Evolutionary conservation across 1,140 invertebrate genomes (phyloP).

Genomic region (Diuraphis noxia): DNA sequence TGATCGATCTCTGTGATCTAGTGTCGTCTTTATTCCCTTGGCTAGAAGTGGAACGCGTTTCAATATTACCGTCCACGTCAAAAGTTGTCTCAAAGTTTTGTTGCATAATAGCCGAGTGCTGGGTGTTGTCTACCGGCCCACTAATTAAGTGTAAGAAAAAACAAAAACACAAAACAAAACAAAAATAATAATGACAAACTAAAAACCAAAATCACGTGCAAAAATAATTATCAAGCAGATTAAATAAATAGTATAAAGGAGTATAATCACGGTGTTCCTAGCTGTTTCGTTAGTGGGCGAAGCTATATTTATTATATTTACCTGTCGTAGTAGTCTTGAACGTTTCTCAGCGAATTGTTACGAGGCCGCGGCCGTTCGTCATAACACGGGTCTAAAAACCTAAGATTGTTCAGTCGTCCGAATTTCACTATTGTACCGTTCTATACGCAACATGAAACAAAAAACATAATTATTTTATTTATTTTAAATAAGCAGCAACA

Average conservation of each 20-base stretch:
- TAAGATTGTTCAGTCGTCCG: conserved; percentile 87
- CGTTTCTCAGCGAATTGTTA: conserved; percentile 69
- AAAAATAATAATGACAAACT: not conserved
- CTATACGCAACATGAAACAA: conserved; percentile 61
- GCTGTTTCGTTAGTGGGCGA: not conserved
- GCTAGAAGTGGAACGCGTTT: conserved; percentile 65
- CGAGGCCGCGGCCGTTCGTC: conserved; percentile 78
- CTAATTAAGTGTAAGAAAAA: conserved; percentile 42
- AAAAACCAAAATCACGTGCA: conserved; percentile 23
- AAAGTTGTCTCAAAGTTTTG: conserved; percentile 83
- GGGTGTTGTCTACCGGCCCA: conserved; percentile 50
- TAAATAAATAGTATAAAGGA: not conserved
- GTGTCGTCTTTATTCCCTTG: conserved; percentile 67
- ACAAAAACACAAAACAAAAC: conserved; percentile 30
- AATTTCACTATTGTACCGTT: conserved; percentile 87
- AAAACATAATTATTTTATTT: not conserved
- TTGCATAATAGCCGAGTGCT: conserved; percentile 51
- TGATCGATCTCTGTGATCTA: conserved; percentile 66
- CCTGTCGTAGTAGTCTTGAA: conserved; percentile 75
- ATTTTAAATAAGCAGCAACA: not conserved
- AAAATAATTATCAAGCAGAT: conserved; percentile 23
- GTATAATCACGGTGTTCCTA: not conserved
- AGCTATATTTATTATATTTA: conserved; percentile 59
- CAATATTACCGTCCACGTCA: conserved; percentile 81
- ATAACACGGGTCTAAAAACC: conserved; percentile 87